Evolutionary conservation across 2,888 invertebrate species (phyloP).

Genomic region (Ceraclea dissimilis): DNA sequence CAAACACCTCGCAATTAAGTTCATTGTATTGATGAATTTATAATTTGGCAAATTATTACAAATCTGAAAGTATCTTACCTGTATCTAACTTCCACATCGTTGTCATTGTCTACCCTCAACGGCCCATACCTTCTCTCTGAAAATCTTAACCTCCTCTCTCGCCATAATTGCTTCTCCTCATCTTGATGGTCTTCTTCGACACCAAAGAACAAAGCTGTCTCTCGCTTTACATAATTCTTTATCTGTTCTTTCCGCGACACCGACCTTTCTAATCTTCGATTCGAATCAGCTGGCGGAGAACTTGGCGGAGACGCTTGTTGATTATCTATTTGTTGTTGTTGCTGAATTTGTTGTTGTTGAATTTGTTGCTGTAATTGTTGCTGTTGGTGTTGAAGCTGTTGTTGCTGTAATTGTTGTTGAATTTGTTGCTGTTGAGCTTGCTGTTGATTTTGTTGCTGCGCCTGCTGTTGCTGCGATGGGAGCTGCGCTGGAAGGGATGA

Average conservation of each 20-base stretch:
- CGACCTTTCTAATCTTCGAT: constrained; percentile 36
- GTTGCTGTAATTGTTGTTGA: constrained; percentile 11
- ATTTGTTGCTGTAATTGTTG: constrained; percentile 23
- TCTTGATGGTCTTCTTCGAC: constrained; percentile 71
- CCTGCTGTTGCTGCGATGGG: constrained; percentile 32
- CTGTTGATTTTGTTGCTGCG: constrained; percentile 19
- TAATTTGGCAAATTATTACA: neutral
- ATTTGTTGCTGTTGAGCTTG: constrained; percentile 32
- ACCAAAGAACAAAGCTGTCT: constrained; percentile 80
- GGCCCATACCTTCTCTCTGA: constrained; percentile 63
- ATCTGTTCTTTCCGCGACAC: constrained; percentile 40
- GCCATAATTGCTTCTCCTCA: constrained; percentile 67
- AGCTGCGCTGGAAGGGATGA: constrained; percentile 30
- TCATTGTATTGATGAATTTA: too few relatives aligned
- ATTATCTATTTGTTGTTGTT: neutral
- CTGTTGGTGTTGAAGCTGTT: constrained; percentile 3
- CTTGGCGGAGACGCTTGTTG: constrained; percentile 4
- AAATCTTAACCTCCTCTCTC: constrained; percentile 70
- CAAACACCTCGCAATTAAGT: too few relatives aligned
- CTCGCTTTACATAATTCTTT: constrained; percentile 63
- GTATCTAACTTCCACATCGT: constrained; percentile 45
- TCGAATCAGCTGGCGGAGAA: constrained; percentile 14
- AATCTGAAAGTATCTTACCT: constrained; percentile 23
- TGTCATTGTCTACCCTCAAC: constrained; percentile 53
- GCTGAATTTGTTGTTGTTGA: constrained; percentile 11